phyloP scores from a whole-genome alignment of 2,113 vertebrate genomes.

The Butorides virescens region DNA sequence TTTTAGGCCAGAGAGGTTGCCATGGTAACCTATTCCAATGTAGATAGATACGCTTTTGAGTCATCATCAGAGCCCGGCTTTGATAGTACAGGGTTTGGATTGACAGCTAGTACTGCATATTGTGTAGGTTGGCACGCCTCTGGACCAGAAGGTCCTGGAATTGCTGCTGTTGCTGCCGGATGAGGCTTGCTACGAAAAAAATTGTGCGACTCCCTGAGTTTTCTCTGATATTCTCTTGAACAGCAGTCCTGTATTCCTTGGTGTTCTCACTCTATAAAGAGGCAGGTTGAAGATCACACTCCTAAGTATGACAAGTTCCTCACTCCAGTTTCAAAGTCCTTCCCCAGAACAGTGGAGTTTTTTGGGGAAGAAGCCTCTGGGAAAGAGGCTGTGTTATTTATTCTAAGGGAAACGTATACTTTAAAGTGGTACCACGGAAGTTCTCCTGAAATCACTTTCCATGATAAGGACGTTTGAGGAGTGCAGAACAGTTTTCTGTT shows the following conservation, averaged over 20 bases:
- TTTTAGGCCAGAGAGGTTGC: slow-evolving; percentile 58
- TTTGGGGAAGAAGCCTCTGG: neutral
- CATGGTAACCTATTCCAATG: slow-evolving; percentile 30
- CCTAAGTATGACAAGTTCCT: neutral
- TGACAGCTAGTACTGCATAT: slow-evolving; percentile 42
- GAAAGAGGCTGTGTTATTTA: neutral
- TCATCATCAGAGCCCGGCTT: slow-evolving; percentile 34
- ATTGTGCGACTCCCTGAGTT: neutral
- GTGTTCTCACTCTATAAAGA: neutral
- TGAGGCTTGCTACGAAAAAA: neutral
- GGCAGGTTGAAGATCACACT: neutral
- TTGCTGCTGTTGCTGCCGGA: slow-evolving; percentile 20
- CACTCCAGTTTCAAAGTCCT: neutral
- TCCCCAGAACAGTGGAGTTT: neutral
- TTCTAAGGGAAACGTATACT: neutral
- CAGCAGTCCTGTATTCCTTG: neutral
- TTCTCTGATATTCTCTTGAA: neutral
- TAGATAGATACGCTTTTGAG: slow-evolving; percentile 42
- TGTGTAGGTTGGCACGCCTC: slow-evolving; percentile 48
- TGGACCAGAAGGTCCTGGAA: slow-evolving; percentile 56
- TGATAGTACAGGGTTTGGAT: slow-evolving; percentile 10
- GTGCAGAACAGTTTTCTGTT: neutral
- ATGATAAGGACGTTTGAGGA: neutral
- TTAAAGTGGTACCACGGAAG: neutral
- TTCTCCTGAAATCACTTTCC: neutral